Evolutionary conservation across 2,113 vertebrate genomes (phyloP), one percentile per base, ranked within the genome.

Genomic region (Hippopotamus amphibius): DNA sequence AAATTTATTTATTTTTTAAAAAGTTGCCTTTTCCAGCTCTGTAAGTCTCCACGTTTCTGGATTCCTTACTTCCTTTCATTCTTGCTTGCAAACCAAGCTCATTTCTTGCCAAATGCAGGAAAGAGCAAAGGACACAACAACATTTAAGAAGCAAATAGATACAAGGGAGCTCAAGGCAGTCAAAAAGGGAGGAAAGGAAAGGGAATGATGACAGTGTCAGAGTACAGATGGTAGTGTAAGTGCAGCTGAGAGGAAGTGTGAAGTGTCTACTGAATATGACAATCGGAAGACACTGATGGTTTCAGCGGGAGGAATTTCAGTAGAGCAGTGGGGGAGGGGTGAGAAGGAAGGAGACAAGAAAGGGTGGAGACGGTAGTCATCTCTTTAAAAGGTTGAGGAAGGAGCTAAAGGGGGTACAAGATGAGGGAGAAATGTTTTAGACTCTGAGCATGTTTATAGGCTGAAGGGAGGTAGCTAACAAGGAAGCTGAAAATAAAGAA

Each of bases 301-400:
- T 28, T 84, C 14, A 30, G 50, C 7, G 6, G 33, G 48, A 48
- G 66, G 30, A 37, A 8, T 22, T 53, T 53, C 13, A 48, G 30
- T 16, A 8, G n/a, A 21, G 50, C 50, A 0, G 1, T 4, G 3
- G 71, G 41, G 11, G 17, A n/a, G 17, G 17, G 7, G 13, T 8
- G n/a, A 30, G 41, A 53, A 14, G 7, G 13, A 30, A 33, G 6
- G 16, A 71, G 8, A 24, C 22, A 13, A 4, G 74, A 21, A 65
- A 26, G 24, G 28, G 37, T 22, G 28, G 57, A 53, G 90, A 74
- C 57, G 10, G 48, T 7, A 50, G 30, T 37, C 66, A 41, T 2
- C 24, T 5, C 48, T 85, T 24, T 7, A n/a, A 69, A 69, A n/a
- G 46, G 46, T 0, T 13, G 33, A 55, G n/a, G 14, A 63, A 57